phyloP scores from a whole-genome alignment of 2,888 invertebrate genomes.

The Hololepta plana region DNA sequence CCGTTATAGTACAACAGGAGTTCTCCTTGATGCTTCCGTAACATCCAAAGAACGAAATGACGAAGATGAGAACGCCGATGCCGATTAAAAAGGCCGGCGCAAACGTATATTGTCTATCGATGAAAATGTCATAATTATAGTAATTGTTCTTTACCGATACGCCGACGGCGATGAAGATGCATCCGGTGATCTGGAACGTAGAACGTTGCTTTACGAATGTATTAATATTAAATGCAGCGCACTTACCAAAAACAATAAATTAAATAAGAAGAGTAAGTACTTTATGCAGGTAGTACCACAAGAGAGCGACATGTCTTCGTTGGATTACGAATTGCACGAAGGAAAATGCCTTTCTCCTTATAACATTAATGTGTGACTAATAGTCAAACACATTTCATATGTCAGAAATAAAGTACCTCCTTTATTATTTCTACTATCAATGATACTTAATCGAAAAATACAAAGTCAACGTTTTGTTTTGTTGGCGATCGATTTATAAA shows the following conservation, averaged over 20 bases:
- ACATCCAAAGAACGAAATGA: conserved; percentile 89
- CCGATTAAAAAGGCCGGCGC: conserved; percentile 72
- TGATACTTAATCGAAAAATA: too few relatives aligned
- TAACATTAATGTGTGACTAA: too few relatives aligned
- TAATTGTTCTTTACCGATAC: conserved; percentile 54
- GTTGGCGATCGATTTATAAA: too few relatives aligned
- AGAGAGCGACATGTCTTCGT: too few relatives aligned
- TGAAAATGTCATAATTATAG: conserved; percentile 58
- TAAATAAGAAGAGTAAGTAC: conserved; percentile 68
- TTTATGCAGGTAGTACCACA: conserved; percentile 6
- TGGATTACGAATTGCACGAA: too few relatives aligned
- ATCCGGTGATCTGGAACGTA: conserved; percentile 66
- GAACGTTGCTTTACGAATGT: too few relatives aligned
- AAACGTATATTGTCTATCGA: conserved; percentile 63
- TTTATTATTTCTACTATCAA: too few relatives aligned
- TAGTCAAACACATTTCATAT: too few relatives aligned
- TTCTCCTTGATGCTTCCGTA: conserved; percentile 90
- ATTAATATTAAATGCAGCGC: too few relatives aligned
- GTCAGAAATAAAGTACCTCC: too few relatives aligned
- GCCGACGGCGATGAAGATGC: conserved; percentile 69
- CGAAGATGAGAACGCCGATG: conserved; percentile 69
- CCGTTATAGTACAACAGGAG: conserved; percentile 82
- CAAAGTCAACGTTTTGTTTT: too few relatives aligned
- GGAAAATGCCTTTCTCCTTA: too few relatives aligned
- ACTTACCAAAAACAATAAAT: conserved; percentile 72